Evolutionary conservation across 2,888 invertebrate species (phyloP).

Genomic region (Protonemura montana): DNA sequence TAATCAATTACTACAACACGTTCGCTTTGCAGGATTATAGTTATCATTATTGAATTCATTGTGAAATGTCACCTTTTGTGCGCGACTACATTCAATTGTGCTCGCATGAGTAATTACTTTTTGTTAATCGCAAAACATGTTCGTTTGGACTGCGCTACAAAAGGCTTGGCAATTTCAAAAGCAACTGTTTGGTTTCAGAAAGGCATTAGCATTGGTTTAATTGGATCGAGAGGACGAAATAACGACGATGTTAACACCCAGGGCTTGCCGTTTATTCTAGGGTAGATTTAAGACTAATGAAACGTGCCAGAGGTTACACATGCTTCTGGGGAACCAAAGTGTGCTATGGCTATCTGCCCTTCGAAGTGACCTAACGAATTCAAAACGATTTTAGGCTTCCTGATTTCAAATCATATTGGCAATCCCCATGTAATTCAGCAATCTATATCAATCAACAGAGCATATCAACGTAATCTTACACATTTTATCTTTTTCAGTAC

Average conservation of each 20-base stretch:
- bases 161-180: background rate
- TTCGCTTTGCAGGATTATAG: background rate
- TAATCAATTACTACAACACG: background rate
- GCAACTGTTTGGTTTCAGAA: background rate
- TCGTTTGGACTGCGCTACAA: background rate
- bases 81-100: background rate
- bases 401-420: no score
- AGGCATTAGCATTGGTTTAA: background rate
- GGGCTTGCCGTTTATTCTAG: background rate
- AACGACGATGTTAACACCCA: background rate
- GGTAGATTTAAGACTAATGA: background rate
- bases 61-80: background rate
- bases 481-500: slow-evolving; percentile 72
- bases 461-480: background rate
- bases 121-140: background rate
- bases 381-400: no score
- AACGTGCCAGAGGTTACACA: background rate
- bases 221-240: background rate
- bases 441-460: background rate
- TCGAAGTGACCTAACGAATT: no score
- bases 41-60: background rate
- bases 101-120: background rate
- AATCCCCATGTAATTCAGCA: no score
- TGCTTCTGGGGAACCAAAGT: no score
- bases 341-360: no score